Conservation (phyloP, 2,888 invertebrate genomes). For the Halictus quadricinctus region DNA sequence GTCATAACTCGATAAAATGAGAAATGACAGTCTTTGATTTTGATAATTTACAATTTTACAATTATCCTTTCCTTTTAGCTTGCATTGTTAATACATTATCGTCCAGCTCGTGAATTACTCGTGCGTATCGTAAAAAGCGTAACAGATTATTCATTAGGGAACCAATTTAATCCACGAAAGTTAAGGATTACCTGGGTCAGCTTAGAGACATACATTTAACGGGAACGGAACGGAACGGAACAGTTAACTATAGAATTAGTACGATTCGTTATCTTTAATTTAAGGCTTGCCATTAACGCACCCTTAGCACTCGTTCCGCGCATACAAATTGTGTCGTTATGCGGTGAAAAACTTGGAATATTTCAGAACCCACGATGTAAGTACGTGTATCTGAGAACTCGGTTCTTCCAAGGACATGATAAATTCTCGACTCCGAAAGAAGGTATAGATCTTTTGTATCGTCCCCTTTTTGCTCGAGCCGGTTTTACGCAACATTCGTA, state of each 20-base stretch:
- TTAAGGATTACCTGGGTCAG: background rate
- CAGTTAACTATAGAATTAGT: constrained; percentile 1
- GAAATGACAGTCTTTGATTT: background rate
- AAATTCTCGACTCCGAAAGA: constrained; percentile 40
- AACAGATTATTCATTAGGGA: background rate
- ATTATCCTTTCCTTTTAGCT: background rate
- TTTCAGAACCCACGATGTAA: constrained; percentile 10
- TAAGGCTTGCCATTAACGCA: constrained; percentile 31
- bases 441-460: constrained; percentile 57
- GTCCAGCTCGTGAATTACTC: background rate
- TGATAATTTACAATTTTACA: background rate
- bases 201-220: background rate
- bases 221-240: background rate
- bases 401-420: constrained; percentile 34
- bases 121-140: background rate
- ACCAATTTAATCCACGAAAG: background rate
- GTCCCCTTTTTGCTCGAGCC: constrained; percentile 38
- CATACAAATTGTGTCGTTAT: constrained; percentile 41
- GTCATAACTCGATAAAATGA: too few relatives aligned
- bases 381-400: constrained; percentile 28
- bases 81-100: background rate
- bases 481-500: constrained; percentile 63
- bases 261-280: constrained; percentile 32
- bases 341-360: constrained; percentile 30
- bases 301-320: constrained; percentile 4